These are phyloP conservation scores for Hirtodrosophila alboralis DNA, from an alignment of 2,888 invertebrate genomes.

Conservation along the genomic window DNA sequence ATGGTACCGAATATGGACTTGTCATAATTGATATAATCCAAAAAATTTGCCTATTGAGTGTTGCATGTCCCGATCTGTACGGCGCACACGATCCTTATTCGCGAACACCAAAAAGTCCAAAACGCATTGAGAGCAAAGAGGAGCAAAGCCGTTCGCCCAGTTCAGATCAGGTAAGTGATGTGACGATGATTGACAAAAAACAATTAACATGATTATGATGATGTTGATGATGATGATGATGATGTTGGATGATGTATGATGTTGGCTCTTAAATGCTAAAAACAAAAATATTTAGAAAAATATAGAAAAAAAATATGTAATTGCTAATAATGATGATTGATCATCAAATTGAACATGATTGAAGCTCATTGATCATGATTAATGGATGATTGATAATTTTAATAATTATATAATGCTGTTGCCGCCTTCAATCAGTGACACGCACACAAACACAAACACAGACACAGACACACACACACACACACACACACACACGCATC, in stretches of 20 bases:
- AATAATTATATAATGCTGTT: constrained; percentile 46
- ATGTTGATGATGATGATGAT: constrained; percentile 12
- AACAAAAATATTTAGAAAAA: constrained; percentile 2
- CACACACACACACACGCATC: constrained; percentile 17
- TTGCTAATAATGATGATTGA: constrained; percentile 33
- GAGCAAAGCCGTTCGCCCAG: constrained; percentile 92
- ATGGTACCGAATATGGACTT: constrained; percentile 98
- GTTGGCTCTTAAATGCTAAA: constrained; percentile 39
- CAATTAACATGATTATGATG: constrained; percentile 24
- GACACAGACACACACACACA: constrained; percentile 32
- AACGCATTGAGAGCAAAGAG: constrained; percentile 85
- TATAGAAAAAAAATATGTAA: too few relatives aligned
- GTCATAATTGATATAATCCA: constrained; percentile 97
- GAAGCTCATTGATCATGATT: constrained; percentile 21
- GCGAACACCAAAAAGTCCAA: constrained; percentile 91
- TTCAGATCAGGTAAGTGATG: constrained; percentile 92
- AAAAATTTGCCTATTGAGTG: constrained; percentile 93
- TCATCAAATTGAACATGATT: constrained; percentile 26
- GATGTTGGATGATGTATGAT: constrained; percentile 41
- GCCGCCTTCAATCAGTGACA: constrained; percentile 53
- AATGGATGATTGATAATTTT: constrained; percentile 32
- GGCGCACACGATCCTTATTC: constrained; percentile 94
- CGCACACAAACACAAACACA: constrained; percentile 30
- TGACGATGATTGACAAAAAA: constrained; percentile 37
- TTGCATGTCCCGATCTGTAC: constrained; percentile 96